phyloP scores from a whole-genome alignment of 2,113 vertebrate species.

The Tenebrosternarchus preto region DNA sequence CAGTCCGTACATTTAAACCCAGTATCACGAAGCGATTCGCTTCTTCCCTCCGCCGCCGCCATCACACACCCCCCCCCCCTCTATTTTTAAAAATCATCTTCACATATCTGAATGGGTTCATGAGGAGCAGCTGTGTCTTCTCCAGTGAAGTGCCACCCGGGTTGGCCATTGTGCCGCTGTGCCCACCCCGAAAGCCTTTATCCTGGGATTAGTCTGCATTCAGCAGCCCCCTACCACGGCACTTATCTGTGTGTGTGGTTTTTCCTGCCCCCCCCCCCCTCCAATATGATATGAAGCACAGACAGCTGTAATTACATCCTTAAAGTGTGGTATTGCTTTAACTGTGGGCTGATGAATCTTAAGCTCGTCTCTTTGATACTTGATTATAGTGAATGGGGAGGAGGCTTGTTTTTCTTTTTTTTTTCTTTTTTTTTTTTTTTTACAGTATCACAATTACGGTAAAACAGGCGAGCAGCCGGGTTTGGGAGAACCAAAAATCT shows the following conservation, averaged over 20 bases:
- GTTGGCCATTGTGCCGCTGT: constrained; percentile 13
- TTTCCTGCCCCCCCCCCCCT: constrained; percentile 55
- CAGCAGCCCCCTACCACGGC: constrained; percentile 28
- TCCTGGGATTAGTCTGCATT: constrained; percentile 40
- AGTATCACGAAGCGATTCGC: background rate
- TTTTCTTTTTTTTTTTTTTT: constrained; percentile 46
- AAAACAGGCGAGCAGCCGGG: constrained; percentile 12
- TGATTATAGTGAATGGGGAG: constrained; percentile 68
- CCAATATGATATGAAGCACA: constrained; percentile 64
- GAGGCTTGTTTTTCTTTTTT: constrained; percentile 34
- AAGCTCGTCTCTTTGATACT: constrained; percentile 73
- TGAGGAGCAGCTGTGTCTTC: constrained; percentile 35
- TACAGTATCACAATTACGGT: constrained; percentile 71
- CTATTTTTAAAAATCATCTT: background rate
- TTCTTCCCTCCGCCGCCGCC: background rate
- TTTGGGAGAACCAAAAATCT: constrained; percentile 10
- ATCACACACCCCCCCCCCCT: background rate
- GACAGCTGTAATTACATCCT: constrained; percentile 74
- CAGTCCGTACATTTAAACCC: constrained; percentile 16
- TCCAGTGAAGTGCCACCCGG: constrained; percentile 25
- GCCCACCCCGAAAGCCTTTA: constrained; percentile 17
- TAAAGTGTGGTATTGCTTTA: constrained; percentile 68
- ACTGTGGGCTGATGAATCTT: constrained; percentile 68
- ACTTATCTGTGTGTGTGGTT: constrained; percentile 43
- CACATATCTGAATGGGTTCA: constrained; percentile 13